Evolutionary conservation across 2,888 invertebrate genomes (phyloP).

Genomic region (Deilephila porcellus): DNA sequence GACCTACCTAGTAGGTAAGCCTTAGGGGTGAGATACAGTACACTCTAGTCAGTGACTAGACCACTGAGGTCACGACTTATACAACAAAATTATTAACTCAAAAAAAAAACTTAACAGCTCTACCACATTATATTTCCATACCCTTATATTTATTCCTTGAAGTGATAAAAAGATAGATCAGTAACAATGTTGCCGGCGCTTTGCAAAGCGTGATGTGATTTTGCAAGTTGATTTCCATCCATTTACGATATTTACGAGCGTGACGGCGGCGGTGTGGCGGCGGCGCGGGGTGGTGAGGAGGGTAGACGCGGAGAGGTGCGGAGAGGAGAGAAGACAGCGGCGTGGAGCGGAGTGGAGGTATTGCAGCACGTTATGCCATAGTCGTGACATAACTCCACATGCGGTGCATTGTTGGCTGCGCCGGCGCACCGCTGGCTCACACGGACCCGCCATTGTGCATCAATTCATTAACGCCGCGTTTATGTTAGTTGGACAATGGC

Average conservation of each 20-base stretch:
- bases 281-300: not conserved
- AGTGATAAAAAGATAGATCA: conserved; percentile 25
- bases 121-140: not conserved
- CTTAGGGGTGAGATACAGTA: too few relatives aligned
- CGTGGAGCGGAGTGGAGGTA: conserved; percentile 39
- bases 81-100: too few relatives aligned
- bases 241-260: conserved; percentile 39
- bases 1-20: too few relatives aligned
- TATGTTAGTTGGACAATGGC: conserved; percentile 13
- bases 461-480: conserved; percentile 51
- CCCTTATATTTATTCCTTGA: not conserved
- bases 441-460: conserved; percentile 51
- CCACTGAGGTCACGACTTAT: too few relatives aligned
- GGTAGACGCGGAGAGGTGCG: not conserved
- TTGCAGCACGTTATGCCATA: conserved; percentile 54
- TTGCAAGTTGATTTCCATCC: conserved; percentile 41
- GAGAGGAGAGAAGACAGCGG: not conserved
- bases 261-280: conserved; percentile 11
- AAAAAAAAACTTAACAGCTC: not conserved
- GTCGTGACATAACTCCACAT: conserved; percentile 58
- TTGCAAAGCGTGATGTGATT: conserved; percentile 24
- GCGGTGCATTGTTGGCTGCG: conserved; percentile 51
- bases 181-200: conserved; percentile 17
- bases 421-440: conserved; percentile 43
- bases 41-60: too few relatives aligned